Percentiles rank a stretch among this genome's conserved stretches.
These are phyloP conservation scores for Fratercula arctica DNA, from an alignment of 2,797 vertebrate genomes.

Conservation along the genomic window DNA sequence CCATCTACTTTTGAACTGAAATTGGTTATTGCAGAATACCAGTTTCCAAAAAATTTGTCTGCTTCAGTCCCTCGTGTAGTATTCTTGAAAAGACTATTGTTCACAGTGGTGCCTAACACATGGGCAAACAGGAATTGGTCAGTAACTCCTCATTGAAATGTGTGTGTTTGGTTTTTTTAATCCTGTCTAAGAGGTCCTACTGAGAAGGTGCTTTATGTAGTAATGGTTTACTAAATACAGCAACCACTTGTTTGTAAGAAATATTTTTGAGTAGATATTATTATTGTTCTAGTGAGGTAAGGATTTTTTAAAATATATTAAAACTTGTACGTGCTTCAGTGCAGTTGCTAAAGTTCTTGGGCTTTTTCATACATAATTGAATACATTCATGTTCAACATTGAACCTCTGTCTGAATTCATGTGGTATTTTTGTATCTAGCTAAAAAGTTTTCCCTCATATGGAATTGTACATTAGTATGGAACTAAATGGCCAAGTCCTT, in stretches of 20 bases:
- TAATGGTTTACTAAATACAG: neutral
- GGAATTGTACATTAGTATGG: neutral
- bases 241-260: neutral
- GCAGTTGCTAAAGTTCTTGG: neutral
- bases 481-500: neutral
- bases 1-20: neutral
- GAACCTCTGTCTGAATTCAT: neutral
- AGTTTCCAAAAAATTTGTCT: neutral
- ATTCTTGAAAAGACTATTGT: neutral
- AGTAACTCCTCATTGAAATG: neutral
- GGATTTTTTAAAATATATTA: neutral
- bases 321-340: neutral
- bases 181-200: neutral
- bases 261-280: neutral
- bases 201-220: neutral
- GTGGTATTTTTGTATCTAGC: neutral
- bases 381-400: neutral
- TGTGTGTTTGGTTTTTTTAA: too few relatives aligned
- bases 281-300: neutral
- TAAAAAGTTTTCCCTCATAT: neutral
- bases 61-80: neutral
- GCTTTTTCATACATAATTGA: neutral
- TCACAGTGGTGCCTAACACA: neutral
- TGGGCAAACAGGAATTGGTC: neutral
- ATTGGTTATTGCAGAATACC: neutral